Evolutionary conservation across 2,797 vertebrate species (phyloP), one percentile per base, ranked within the genome.

Genomic region (Ictinia mississippiensis): DNA sequence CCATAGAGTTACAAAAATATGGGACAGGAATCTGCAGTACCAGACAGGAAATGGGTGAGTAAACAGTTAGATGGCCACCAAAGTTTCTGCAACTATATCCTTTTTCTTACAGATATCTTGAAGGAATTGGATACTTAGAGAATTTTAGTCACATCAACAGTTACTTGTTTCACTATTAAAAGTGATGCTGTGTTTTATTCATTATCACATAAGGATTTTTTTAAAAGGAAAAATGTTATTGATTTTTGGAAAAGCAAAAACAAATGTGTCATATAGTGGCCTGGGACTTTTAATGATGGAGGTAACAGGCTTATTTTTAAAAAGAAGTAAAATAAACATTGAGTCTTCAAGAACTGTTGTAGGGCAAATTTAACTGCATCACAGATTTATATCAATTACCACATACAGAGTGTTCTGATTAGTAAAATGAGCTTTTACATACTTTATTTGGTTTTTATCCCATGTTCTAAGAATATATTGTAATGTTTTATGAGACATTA

Each of bases 41-140:
- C 80, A 98, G 99, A 40, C 98, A 99, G 93, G 99, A 99, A 99
- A 99, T 99, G 96, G 99, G 99, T 99, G 61, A 93, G 94, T 92
- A 72, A 83, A 56, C 49, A 87, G 58, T 2, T 2, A 52, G 12
- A 44, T 40, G 20, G 9, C n/a, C 65, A 61, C 35, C 37, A 47
- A 44, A 35, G 23, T 45, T 75, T 72, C 65, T 87, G 15, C 82
- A 73, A 52, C 15, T 52, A 4, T 10, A 1, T 29, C 29, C 3
- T 19, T 75, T 75, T 77, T 67, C 52, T 82, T 87, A 40, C 65
- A 89, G 72, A 15, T 70, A 33, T 6, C n/a, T 53, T 73, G 26
- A 73, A 75, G 38, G 40, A 78, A 65, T 33, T 72, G 9, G 18
- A 18, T 79, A 20, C 12, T 66, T 86, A 28, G 13, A 61, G 38